These are phyloP conservation scores for Falco berigora DNA, from an alignment of 2,797 vertebrate genomes.

Conservation along the genomic window DNA sequence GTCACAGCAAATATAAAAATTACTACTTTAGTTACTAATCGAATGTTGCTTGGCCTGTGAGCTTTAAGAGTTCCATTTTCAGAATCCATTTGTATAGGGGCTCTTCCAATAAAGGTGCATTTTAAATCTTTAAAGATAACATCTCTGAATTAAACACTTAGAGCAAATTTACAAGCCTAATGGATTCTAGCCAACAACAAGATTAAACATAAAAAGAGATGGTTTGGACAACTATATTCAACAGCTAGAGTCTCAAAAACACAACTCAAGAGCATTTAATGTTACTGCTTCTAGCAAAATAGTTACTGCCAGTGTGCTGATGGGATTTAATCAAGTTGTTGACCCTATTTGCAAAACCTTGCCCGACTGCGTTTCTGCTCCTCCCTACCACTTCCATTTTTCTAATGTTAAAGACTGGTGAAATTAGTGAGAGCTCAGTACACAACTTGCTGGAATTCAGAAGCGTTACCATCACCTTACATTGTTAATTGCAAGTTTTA, in stretches of 20 bases:
- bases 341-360: neutral
- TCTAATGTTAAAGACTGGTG: neutral
- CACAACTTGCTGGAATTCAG: neutral
- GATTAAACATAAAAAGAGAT: neutral
- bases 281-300: neutral
- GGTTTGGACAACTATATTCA: neutral
- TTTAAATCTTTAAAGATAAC: neutral
- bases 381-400: neutral
- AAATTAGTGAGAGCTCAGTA: neutral
- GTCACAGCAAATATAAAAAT: neutral
- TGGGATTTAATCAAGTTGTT: neutral
- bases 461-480: neutral
- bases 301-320: neutral
- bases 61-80: neutral
- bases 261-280: neutral
- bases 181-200: neutral
- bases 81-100: neutral
- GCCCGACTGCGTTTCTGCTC: neutral
- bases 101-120: neutral
- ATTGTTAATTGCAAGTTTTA: neutral
- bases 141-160: neutral
- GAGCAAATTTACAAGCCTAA: neutral
- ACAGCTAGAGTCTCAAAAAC: accelerated
- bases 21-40: neutral
- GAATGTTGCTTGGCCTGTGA: neutral